A percentile compares a stretch with the other conserved stretches of the same genome.
Evolutionary conservation across 2,797 vertebrate species (phyloP).

Genomic region (Danio albolineatus): DNA sequence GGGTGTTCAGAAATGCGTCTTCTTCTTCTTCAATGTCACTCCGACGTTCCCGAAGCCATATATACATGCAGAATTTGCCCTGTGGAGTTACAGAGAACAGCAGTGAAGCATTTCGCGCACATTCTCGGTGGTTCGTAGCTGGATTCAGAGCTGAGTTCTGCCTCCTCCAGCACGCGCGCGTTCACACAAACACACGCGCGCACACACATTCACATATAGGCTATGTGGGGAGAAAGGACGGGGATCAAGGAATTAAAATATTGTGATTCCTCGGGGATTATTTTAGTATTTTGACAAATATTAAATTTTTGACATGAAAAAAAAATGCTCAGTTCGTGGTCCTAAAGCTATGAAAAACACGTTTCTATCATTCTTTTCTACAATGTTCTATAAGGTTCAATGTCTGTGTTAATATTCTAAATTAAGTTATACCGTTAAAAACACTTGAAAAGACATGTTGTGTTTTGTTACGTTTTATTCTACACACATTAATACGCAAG

Average conservation of each 20-base stretch:
- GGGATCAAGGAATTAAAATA: background rate
- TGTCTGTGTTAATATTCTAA: background rate
- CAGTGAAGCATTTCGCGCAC: constrained; percentile 22
- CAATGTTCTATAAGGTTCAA: background rate
- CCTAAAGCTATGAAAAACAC: background rate
- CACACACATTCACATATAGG: background rate
- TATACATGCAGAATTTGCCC: constrained; percentile 40
- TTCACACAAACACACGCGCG: constrained; percentile 3
- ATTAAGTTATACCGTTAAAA: background rate
- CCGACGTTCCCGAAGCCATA: constrained; percentile 36
- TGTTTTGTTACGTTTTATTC: background rate
- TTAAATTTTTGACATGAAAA: no score
- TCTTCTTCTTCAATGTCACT: constrained; percentile 29
- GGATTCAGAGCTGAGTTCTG: constrained; percentile 37
- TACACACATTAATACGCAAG: background rate
- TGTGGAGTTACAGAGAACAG: constrained; percentile 39
- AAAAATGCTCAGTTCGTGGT: background rate
- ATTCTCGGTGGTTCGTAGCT: constrained; percentile 39
- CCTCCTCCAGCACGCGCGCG: constrained; percentile 1
- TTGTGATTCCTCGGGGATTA: background rate
- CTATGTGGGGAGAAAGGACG: background rate
- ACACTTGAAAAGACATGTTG: no score
- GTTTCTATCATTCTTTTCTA: background rate
- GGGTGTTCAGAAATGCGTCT: constrained; percentile 22
- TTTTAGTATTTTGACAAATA: background rate